Evolutionary conservation across 2,113 vertebrate genomes (phyloP).

Genomic region (Burhinus oedicnemus): DNA sequence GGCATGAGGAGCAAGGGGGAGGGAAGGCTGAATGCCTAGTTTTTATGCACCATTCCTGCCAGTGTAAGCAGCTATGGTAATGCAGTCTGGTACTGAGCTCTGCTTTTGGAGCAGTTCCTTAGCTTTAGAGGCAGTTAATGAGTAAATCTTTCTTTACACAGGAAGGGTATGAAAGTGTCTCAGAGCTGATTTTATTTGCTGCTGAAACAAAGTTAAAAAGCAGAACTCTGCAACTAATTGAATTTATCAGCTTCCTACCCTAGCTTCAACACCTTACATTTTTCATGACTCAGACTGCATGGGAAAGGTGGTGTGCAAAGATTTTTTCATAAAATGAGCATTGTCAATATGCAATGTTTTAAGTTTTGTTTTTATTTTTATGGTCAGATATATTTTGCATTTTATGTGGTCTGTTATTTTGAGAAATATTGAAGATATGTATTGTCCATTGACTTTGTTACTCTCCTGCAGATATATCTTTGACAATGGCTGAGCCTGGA

Average conservation of each 20-base stretch:
- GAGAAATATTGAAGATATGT: neutral
- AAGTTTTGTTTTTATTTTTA: neutral
- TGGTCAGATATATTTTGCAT: neutral
- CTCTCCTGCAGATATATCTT: neutral
- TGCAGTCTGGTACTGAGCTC: neutral
- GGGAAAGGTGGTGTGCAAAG: neutral
- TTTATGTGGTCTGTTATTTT: neutral
- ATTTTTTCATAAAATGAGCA: neutral
- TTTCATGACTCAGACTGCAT: neutral
- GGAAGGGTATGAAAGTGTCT: neutral
- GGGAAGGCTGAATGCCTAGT: neutral
- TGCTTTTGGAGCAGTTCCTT: neutral
- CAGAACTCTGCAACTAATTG: neutral
- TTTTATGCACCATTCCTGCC: neutral
- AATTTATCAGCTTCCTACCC: neutral
- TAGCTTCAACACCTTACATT: neutral
- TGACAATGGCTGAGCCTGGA: neutral
- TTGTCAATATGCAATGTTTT: neutral
- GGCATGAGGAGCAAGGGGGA: neutral
- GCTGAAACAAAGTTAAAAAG: neutral
- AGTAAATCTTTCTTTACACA: neutral
- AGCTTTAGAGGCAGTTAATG: neutral
- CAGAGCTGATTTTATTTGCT: neutral
- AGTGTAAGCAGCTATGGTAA: neutral
- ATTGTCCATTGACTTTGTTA: neutral